phyloP scores from a whole-genome alignment of 2,797 vertebrate species.

The Syncerus caffer region DNA sequence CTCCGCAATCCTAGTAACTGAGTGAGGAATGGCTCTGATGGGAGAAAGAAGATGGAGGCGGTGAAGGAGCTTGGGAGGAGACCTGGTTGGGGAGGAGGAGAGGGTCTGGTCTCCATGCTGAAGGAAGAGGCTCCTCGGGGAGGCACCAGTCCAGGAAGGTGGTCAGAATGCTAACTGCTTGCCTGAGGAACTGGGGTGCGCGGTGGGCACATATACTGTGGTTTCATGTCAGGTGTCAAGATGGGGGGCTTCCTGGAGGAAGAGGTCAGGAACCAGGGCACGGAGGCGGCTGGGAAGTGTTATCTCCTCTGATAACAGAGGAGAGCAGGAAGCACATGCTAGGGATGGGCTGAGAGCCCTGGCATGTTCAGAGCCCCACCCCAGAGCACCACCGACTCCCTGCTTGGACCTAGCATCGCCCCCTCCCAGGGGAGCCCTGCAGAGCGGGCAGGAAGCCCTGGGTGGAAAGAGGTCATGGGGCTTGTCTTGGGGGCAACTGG shows the following conservation, averaged over 20 bases:
- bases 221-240: not conserved
- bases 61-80: not conserved
- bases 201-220: not conserved
- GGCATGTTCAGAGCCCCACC: not conserved
- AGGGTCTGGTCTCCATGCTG: not conserved
- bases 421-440: not conserved
- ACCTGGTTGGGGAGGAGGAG: not conserved
- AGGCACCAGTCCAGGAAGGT: not conserved
- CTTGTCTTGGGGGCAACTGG: not conserved
- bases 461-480: not conserved
- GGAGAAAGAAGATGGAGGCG: not conserved
- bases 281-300: not conserved
- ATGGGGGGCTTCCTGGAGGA: not conserved
- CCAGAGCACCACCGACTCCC: accelerated
- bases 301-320: too few relatives aligned
- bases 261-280: not conserved
- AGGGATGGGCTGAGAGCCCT: not conserved
- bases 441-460: not conserved
- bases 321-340: not conserved
- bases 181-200: not conserved
- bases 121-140: not conserved
- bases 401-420: not conserved
- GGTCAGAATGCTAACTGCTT: not conserved
- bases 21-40: not conserved
- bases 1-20: not conserved